A percentile compares a stretch with the other conserved stretches of the same genome.
phyloP scores from a whole-genome alignment of 2,113 vertebrate genomes.

The Kryptolebias marmoratus region DNA sequence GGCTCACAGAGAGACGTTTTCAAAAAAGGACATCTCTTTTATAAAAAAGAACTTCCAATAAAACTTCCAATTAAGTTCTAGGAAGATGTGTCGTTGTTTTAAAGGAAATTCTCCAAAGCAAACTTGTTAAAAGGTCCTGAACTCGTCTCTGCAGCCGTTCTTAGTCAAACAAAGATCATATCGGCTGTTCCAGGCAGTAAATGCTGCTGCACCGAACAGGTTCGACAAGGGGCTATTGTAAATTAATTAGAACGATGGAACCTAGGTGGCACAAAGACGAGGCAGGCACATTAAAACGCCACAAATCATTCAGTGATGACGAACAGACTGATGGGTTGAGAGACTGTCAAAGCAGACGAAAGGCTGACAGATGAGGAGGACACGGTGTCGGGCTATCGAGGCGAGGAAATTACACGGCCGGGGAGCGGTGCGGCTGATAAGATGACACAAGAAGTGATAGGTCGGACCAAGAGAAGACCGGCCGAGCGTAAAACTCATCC shows the following conservation, averaged over 20 bases:
- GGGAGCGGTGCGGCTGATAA: constrained; percentile 27
- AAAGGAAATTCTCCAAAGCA: background rate
- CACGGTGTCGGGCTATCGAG: constrained; percentile 13
- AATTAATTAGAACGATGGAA: too few relatives aligned
- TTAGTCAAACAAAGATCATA: too few relatives aligned
- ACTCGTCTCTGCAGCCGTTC: too few relatives aligned
- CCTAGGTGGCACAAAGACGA: too few relatives aligned
- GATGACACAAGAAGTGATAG: constrained; percentile 43
- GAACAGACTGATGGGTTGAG: constrained; percentile 10
- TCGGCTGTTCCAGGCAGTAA: too few relatives aligned
- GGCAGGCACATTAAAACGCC: background rate
- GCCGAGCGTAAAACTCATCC: constrained; percentile 42
- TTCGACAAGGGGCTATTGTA: too few relatives aligned
- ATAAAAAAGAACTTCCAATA: background rate
- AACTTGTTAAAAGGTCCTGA: background rate
- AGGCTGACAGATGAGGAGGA: constrained; percentile 28
- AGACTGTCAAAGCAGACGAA: constrained; percentile 24
- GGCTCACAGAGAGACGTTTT: background rate
- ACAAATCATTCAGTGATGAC: background rate
- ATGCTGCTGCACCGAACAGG: too few relatives aligned
- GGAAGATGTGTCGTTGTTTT: background rate
- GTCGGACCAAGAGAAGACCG: constrained; percentile 18
- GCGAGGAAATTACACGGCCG: constrained; percentile 44
- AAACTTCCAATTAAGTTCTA: background rate
- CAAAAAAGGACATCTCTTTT: background rate